Base-by-base conservation (phyloP, 1,140 invertebrate genomes). In the Pogonomyrmex barbatus region DNA sequence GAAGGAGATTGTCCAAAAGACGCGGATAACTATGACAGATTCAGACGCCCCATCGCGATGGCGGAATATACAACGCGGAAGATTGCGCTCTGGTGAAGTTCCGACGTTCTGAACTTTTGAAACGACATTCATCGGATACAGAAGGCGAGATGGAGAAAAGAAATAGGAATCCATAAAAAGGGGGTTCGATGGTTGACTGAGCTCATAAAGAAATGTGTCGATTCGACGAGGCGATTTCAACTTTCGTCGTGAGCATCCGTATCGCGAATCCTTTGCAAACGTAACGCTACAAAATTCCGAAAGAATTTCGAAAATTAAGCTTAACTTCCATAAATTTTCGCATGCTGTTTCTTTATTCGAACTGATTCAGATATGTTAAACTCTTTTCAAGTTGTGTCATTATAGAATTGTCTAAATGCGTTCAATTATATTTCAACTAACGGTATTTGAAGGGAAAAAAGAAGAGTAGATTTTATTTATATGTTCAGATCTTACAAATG, bases 311-410 rank as follows among this genome's bases (percentile, higher is more conserved):
- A 14, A 36, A 67, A 81, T 86, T 71, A 79, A 89, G 54, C 58
- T 78, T 47, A 50, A 63, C 33, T 62, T 85, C 45, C 56, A 30
- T 76, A 76, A 89, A 89, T 45, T 87, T 90, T 36, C 54, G 87
- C 54, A 24, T 52, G 60, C 58, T 56, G 58, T 89, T 83, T 85
- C 42, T 67, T 81, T 68, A 0, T 71, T 67, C 50, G 39, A 87
- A 73, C 76, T 68, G 33, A 60, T 78, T 84, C 68, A 71, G 58
- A 52, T 24, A 24, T 24, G 52, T 71, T 52, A 4, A 87, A 87
- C 56, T 68, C 0, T 83, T 78, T 54, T 4, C n/a, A 39, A 30
- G 24, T 17, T 45, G 45, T 50, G 24, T 1, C n/a, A 12, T 42
- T 42, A n/a, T 30, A 54, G 9, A 81, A 56, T 42, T 30, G 30